These are phyloP conservation scores for Macquaria ambigua DNA, from an alignment of 2,113 vertebrate genomes.

Conservation along the genomic window DNA sequence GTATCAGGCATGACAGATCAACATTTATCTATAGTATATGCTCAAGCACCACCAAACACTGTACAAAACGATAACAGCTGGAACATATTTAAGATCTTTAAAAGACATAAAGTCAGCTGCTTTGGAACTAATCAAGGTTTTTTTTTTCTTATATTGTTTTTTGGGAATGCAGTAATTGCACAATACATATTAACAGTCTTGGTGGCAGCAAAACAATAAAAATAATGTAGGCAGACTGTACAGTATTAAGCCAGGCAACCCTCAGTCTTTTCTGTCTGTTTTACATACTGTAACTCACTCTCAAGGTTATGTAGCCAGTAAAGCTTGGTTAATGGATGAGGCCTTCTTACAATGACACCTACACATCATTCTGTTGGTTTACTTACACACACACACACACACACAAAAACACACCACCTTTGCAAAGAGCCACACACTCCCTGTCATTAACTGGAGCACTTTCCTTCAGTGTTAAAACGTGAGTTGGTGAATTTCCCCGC, in stretches of 20 bases:
- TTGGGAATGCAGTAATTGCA: no score
- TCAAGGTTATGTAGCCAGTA: conserved; percentile 1
- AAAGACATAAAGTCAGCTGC: no score
- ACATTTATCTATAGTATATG: no score
- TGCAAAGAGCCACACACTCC: conserved; percentile 17
- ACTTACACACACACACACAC: neutral
- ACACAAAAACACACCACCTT: neutral
- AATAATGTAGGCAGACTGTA: neutral
- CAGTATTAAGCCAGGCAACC: neutral
- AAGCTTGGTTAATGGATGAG: neutral
- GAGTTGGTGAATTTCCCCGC: neutral
- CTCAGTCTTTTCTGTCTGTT: neutral
- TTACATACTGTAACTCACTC: neutral
- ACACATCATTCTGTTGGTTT: neutral
- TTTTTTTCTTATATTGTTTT: no score
- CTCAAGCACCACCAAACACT: no score
- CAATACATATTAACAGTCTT: neutral
- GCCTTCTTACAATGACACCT: neutral
- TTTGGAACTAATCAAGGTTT: no score
- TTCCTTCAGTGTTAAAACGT: conserved; percentile 37
- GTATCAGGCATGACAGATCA: no score
- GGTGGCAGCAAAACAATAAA: neutral
- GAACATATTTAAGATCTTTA: no score
- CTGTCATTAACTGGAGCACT: conserved; percentile 68
- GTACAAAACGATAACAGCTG: no score